Percentiles rank a stretch among this genome's conserved stretches.
phyloP scores from a whole-genome alignment of 2,113 vertebrate genomes.

The Pampusana beccarii region DNA sequence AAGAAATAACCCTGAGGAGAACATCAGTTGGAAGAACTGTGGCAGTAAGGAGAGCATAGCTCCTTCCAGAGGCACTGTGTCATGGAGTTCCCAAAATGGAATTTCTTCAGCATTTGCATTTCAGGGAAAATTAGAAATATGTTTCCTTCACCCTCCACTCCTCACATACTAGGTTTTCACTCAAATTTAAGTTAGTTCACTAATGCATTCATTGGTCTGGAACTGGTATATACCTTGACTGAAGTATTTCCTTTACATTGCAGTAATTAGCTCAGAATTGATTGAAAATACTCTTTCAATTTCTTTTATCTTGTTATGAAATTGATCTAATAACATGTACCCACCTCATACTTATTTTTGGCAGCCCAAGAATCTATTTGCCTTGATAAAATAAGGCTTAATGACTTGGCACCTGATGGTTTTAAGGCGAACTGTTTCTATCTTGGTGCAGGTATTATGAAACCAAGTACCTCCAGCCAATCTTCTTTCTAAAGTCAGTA shows the following conservation, averaged over 20 bases:
- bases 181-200: neutral
- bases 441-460: neutral
- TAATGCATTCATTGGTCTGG: neutral
- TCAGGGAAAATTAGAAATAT: neutral
- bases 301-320: neutral
- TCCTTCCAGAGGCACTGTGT: neutral
- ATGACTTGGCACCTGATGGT: neutral
- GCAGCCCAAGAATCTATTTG: neutral
- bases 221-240: neutral
- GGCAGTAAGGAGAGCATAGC: neutral
- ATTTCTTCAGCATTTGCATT: neutral
- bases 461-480: neutral
- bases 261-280: neutral
- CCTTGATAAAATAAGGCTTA: neutral
- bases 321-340: neutral
- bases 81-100: neutral
- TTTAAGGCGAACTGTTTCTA: neutral
- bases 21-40: neutral
- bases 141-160: neutral
- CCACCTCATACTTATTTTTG: neutral
- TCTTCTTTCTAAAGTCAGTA: neutral
- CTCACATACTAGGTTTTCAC: neutral
- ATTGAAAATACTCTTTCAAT: neutral
- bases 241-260: neutral
- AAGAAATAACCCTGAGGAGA: neutral